A percentile compares a stretch with the other conserved stretches of the same genome.
Evolutionary conservation across 1,140 invertebrate genomes (phyloP).

Genomic region (Nylanderia fulva): DNA sequence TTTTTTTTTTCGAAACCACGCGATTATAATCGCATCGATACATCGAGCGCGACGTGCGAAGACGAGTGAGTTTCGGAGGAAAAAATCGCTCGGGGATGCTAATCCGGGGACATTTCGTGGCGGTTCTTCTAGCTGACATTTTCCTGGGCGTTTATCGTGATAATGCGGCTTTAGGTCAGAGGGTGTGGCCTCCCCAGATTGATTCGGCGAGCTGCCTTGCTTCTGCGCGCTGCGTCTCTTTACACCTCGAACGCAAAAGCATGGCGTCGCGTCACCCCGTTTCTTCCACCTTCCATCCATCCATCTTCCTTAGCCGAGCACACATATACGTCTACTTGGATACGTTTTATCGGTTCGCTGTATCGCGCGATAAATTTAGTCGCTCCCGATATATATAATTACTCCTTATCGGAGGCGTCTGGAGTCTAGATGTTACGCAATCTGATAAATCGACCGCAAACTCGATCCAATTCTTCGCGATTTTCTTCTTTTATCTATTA

Average conservation of each 20-base stretch:
- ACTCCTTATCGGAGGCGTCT: constrained; percentile 29
- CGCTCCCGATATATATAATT: constrained; percentile 58
- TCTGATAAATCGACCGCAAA: constrained; percentile 26
- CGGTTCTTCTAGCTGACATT: constrained; percentile 75
- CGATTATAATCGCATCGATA: background rate
- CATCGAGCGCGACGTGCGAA: background rate
- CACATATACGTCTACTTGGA: too few relatives aligned
- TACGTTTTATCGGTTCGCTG: constrained; percentile 58
- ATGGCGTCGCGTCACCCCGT: constrained; percentile 75
- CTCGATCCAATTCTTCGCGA: constrained; percentile 5
- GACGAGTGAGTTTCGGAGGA: constrained; percentile 12
- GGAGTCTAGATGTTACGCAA: constrained; percentile 34
- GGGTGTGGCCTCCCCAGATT: constrained; percentile 84
- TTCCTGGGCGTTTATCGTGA: constrained; percentile 76
- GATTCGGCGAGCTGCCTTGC: constrained; percentile 80
- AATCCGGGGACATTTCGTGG: constrained; percentile 2
- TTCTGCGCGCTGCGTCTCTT: constrained; percentile 82
- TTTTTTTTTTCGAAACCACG: background rate
- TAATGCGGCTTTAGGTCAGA: constrained; percentile 83
- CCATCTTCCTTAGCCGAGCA: constrained; percentile 51
- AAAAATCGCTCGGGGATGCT: background rate
- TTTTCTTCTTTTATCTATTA: background rate
- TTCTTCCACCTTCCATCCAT: constrained; percentile 41
- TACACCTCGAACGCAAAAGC: constrained; percentile 73
- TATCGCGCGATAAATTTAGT: constrained; percentile 30